phyloP scores from a whole-genome alignment of 2,113 vertebrate genomes.

The Scomber colias region DNA sequence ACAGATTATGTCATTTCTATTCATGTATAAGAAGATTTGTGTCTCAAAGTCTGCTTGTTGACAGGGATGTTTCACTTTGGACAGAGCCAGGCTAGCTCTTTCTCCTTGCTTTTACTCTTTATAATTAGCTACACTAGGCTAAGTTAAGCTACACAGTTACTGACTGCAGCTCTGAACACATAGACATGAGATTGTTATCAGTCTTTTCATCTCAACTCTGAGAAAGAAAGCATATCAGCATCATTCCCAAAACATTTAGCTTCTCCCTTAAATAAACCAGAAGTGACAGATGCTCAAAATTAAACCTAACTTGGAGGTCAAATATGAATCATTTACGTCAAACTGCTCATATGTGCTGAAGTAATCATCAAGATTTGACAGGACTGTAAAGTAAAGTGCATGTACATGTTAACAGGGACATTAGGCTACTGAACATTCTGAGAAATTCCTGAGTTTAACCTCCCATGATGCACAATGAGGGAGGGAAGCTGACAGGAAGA shows the following conservation, averaged over 20 bases:
- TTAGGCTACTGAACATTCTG: constrained; percentile 90
- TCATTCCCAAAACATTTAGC: background rate
- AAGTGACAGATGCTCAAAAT: background rate
- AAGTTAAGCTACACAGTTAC: no score
- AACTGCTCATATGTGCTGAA: background rate
- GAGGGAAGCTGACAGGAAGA: constrained; percentile 80
- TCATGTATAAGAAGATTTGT: no score
- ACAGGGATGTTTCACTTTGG: no score
- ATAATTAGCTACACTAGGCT: no score
- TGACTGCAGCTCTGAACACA: no score
- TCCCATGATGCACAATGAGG: constrained; percentile 88
- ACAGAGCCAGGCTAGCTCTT: no score
- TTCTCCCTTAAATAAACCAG: background rate
- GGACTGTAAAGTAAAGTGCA: constrained; percentile 68
- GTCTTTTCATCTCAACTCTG: no score
- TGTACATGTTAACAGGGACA: constrained; percentile 51
- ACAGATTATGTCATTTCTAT: no score
- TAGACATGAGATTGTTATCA: no score
- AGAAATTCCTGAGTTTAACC: constrained; percentile 97
- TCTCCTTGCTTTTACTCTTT: no score
- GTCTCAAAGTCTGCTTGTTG: no score
- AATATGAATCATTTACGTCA: background rate
- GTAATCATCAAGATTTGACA: constrained; percentile 46
- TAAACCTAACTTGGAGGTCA: background rate
- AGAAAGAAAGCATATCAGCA: no score